Evolutionary conservation across 2,113 vertebrate species (phyloP).

Genomic region (Lonchura striata): DNA sequence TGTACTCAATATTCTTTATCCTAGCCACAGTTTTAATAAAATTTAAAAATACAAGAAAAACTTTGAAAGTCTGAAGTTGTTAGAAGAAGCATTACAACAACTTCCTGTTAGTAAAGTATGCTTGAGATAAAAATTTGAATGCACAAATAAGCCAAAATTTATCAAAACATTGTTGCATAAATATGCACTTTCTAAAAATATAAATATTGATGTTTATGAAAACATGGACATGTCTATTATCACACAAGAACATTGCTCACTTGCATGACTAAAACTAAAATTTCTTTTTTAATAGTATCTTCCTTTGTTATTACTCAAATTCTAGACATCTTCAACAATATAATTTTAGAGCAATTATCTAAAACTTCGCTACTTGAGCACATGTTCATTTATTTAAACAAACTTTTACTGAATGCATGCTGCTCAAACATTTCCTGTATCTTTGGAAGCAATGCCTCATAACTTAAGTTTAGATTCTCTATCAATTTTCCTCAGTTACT

Average conservation of each 20-base stretch:
- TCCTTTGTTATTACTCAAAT: background rate
- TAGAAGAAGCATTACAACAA: accelerated
- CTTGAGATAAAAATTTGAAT: background rate
- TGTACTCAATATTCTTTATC: background rate
- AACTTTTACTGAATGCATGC: background rate
- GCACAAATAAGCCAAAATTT: background rate
- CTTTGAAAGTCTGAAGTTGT: background rate
- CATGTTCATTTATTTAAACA: background rate
- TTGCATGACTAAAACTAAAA: background rate
- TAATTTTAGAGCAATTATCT: background rate
- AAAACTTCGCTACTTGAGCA: background rate
- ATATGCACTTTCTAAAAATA: background rate
- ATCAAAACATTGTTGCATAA: background rate
- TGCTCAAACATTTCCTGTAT: background rate
- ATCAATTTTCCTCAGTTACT: background rate
- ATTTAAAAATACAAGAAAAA: background rate
- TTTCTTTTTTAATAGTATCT: background rate
- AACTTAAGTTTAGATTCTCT: background rate
- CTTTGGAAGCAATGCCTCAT: accelerated
- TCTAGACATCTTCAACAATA: background rate
- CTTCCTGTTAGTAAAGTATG: background rate
- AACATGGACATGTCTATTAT: background rate
- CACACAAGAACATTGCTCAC: background rate
- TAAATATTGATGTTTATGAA: background rate
- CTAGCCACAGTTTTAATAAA: background rate